Conservation (phyloP, 2,797 vertebrate species). For the Dendrocincla tyrannina region DNA sequence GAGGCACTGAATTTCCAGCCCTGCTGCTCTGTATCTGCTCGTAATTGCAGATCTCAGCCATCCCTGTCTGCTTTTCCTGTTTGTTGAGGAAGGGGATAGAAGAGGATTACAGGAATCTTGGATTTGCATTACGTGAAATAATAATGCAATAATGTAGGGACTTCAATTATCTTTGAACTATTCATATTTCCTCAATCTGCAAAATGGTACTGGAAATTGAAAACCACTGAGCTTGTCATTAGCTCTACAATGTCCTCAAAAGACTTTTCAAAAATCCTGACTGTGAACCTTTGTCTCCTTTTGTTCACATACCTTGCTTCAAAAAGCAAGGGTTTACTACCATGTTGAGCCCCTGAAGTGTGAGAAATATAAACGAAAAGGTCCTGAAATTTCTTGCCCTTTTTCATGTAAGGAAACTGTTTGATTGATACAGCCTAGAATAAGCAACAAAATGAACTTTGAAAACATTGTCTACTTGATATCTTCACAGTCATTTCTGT, state of each 20-base stretch:
- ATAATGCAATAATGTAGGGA: not conserved
- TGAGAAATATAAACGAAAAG: not conserved
- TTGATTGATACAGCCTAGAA: not conserved
- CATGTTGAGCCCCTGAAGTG: not conserved
- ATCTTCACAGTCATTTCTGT: slow-evolving; percentile 7
- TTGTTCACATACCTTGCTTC: not conserved
- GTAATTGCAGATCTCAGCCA: not conserved
- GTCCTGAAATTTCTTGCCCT: not conserved
- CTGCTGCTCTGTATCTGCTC: not conserved
- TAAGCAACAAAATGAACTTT: slow-evolving; percentile 18
- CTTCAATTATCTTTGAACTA: slow-evolving; percentile 4
- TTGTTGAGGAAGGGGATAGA: not conserved
- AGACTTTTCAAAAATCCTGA: not conserved
- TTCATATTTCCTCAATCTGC: not conserved
- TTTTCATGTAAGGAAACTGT: not conserved
- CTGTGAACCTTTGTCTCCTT: not conserved
- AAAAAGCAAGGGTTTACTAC: slow-evolving; percentile 3
- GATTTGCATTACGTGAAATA: not conserved
- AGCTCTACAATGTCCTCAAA: not conserved
- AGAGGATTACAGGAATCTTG: not conserved
- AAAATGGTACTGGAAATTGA: not conserved
- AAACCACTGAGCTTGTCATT: not conserved
- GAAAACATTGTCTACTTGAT: not conserved
- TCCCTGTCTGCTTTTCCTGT: not conserved
- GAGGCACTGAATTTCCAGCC: not conserved